A percentile compares a stretch with the other conserved stretches of the same genome.
phyloP scores from a whole-genome alignment of 2,113 vertebrate genomes.

The Benitochromis conjunctus region DNA sequence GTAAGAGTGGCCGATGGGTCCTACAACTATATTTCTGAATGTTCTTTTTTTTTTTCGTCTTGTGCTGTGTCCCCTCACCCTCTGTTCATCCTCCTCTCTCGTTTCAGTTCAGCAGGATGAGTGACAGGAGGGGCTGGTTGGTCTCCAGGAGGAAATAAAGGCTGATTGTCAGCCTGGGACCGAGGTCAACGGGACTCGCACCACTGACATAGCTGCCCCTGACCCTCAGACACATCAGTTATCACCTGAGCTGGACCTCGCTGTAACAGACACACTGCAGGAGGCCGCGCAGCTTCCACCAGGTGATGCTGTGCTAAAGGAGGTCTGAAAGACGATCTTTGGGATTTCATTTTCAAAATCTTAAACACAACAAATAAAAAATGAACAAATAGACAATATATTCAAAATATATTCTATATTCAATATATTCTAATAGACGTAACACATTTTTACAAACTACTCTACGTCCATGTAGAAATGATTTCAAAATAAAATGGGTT shows the following conservation, averaged over 20 bases:
- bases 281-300: not conserved
- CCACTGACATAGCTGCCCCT: constrained; percentile 44
- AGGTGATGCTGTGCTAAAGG: not conserved
- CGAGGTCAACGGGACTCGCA: constrained; percentile 44
- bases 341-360: not conserved
- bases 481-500: no score
- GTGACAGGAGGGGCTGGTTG: constrained; percentile 60
- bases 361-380: not conserved
- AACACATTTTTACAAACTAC: no score
- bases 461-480: no score
- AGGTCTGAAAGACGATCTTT: not conserved
- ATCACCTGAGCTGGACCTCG: constrained; percentile 38
- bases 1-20: rapidly evolving
- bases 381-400: not conserved
- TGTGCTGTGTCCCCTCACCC: rapidly evolving
- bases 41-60: not conserved
- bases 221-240: constrained; percentile 20
- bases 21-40: rapidly evolving
- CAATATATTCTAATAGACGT: no score
- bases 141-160: constrained; percentile 51
- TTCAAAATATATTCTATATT: no score
- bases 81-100: not conserved
- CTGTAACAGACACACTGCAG: constrained; percentile 13
- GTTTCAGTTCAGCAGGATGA: constrained; percentile 33
- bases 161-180: not conserved